Base-by-base conservation (phyloP, 1,140 invertebrate species). In the Dendroctonus ponderosae region DNA sequence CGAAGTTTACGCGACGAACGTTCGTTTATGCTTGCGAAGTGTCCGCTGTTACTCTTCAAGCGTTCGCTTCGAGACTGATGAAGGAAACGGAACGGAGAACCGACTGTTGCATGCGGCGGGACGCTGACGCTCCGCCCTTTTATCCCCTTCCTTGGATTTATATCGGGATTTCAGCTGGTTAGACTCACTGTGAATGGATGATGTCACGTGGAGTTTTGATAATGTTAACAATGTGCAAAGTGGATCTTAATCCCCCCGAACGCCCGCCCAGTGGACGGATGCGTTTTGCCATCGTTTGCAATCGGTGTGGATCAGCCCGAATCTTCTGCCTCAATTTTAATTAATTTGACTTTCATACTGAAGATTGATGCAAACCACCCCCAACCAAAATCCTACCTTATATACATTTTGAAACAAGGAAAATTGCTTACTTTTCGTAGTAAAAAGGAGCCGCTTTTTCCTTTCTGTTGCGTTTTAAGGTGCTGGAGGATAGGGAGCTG, bases 181-280 rank as follows among this genome's bases (percentile, higher is more conserved):
- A 49, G 54, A 60, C 62, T 52, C 61, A 42, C 63, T 62, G 57
- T 73, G 73, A 75, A 73, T 75, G 73, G 73, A 70, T 62, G 68
- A 54, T 70, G 71, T 75, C 73, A 75, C 73, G 73, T 75, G 73
- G 53, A 70, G 57, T 70, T 69, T 56, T 70, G 66, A 66, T 72
- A 73, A 71, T 71, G 58, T 73, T 67, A 71, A 71, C 73, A 75
- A 75, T 64, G 73, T 75, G 72, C 72, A 68, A 72, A 72, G 62
- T 70, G 68, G 42, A 56, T 52, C 12, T 48, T 26, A 26, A 42
- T 8, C 8, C 11, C 59, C 14, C 43, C 12, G 48, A 7, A 6
- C 62, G 40, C 50, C 62, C 52, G 6, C 42, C 44, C 9, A 41
- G 51, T 15, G 41, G 37, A 40, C 5, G 8, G 7, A 46, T 46